These are phyloP conservation scores for Lathamus discolor DNA, from an alignment of 2,113 vertebrate genomes.

Conservation along the genomic window DNA sequence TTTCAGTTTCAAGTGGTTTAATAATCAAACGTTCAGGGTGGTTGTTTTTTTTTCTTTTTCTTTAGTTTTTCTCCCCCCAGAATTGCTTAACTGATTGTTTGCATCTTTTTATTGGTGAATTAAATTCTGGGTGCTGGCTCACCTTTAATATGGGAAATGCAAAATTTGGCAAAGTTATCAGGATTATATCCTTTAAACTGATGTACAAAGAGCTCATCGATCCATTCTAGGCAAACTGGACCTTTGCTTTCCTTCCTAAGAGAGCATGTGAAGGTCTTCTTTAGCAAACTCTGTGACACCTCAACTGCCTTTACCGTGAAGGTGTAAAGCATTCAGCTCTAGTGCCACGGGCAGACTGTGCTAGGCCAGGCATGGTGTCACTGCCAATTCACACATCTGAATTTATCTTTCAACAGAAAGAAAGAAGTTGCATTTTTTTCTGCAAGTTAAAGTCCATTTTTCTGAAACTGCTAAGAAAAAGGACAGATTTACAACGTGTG, in stretches of 20 bases:
- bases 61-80: not conserved
- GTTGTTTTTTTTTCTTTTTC: not conserved
- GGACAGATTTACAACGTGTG: not conserved
- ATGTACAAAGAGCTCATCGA: not conserved
- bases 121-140: not conserved
- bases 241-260: constrained; percentile 25
- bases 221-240: not conserved
- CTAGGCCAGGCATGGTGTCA: not conserved
- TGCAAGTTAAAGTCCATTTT: not conserved
- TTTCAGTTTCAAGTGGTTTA: not conserved
- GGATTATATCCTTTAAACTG: not conserved
- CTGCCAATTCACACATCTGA: not conserved
- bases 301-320: not conserved
- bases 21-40: not conserved
- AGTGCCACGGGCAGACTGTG: not conserved
- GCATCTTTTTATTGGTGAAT: not conserved
- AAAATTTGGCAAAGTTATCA: constrained; percentile 25
- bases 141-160: constrained; percentile 12
- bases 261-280: not conserved
- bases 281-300: not conserved
- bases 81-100: not conserved
- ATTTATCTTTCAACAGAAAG: not conserved
- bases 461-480: not conserved
- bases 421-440: not conserved
- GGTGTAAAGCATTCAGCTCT: not conserved